phyloP scores from a whole-genome alignment of 2,797 vertebrate species.

The Buceros bicornis region DNA sequence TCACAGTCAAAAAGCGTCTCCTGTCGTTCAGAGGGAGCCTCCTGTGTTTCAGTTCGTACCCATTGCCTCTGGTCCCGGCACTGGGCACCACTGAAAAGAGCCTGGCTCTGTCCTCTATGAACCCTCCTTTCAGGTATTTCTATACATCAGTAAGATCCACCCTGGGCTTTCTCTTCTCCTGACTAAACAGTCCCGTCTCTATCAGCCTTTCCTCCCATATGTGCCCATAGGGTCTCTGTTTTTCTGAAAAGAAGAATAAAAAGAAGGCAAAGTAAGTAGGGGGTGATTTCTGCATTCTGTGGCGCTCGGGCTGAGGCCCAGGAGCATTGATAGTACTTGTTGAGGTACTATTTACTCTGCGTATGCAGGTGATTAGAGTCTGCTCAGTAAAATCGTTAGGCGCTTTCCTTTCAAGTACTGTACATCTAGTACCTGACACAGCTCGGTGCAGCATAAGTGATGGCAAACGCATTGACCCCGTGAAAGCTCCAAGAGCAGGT shows the following conservation, averaged over 20 bases:
- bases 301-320: not conserved
- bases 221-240: not conserved
- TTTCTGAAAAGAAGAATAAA: not conserved
- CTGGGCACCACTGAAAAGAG: no score
- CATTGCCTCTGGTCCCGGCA: no score
- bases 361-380: no score
- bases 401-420: not conserved
- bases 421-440: not conserved
- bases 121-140: not conserved
- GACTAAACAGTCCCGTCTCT: not conserved
- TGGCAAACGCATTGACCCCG: not conserved
- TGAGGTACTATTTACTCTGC: not conserved
- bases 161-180: not conserved
- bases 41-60: not conserved
- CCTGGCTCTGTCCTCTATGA: no score
- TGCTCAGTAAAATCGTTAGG: no score
- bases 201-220: not conserved
- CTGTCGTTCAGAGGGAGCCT: not conserved
- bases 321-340: not conserved
- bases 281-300: not conserved
- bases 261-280: not conserved
- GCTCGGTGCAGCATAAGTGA: not conserved
- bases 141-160: not conserved
- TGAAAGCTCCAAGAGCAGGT: not conserved
- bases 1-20: not conserved